Evolutionary conservation across 1,140 invertebrate species (phyloP), one percentile per base, ranked within the genome.

Genomic region (Uloborus diversus): DNA sequence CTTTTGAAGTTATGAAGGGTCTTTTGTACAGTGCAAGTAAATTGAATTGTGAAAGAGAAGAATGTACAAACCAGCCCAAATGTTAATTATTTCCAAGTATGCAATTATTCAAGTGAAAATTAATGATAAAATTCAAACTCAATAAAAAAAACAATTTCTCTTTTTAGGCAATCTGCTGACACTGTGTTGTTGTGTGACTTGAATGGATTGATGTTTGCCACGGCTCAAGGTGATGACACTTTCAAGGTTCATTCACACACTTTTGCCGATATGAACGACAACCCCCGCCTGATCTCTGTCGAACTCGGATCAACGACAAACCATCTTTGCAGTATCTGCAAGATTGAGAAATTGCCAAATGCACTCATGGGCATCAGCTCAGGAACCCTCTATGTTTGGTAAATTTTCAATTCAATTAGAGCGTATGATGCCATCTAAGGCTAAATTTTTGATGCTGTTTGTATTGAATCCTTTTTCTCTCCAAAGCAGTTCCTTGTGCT

Each of bases 301-400:
- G 7, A 20, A 47, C 25, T 78, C 27, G 73, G 73, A 0, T 53
- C 47, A 20, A 56, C 49, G 13, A 17, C 5, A n/a, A 28, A 37
- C n/a, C n/a, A 5, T n/a, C 23, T 78, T 28, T 37, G 57, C 47
- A 78, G 61, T 32, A 13, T 78, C 4, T 78, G 73, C 25, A 35
- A 9, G 4, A 65, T 78, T n/a, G 62, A 78, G 14, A 78, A 57
- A 9, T 23, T 78, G 23, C 73, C 73, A 20, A 78, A 78, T 57
- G 73, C 73, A n/a, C 32, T 78, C 2, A 56, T 78, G 23, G 73
- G 73, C 5, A 14, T 51, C 3, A 65, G 73, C 30, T 13, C 56
- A 11, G 33, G 30, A 0, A 78, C 42, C 13, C 23, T 78, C 3
- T 78, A 78, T 53, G 62, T 78, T 9, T 78, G 73, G 73, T 78